Conservation (phyloP, 1,140 invertebrate species). For the Oryzaephilus surinamensis region DNA sequence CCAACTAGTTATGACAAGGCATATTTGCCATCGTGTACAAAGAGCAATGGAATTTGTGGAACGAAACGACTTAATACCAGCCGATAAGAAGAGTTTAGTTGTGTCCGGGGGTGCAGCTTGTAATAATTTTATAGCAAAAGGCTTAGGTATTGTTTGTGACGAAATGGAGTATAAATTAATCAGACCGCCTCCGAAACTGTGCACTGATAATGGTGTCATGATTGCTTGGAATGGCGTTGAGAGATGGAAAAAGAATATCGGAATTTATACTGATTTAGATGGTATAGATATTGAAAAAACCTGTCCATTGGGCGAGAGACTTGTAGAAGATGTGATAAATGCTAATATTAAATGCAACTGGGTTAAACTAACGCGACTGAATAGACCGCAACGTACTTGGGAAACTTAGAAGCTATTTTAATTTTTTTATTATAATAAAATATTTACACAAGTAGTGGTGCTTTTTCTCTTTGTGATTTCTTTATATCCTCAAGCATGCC, state of each 20-base stretch:
- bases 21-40: slow-evolving; percentile 71
- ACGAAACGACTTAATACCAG: slow-evolving; percentile 46
- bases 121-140: slow-evolving; percentile 70
- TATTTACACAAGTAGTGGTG: slow-evolving; percentile 31
- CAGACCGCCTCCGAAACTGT: slow-evolving; percentile 74
- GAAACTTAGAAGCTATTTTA: slow-evolving; percentile 7
- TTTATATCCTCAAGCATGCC: slow-evolving; percentile 21
- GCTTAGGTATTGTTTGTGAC: slow-evolving; percentile 56
- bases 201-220: slow-evolving; percentile 99
- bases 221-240: slow-evolving; percentile 97
- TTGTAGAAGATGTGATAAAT: slow-evolving; percentile 42
- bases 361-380: slow-evolving; percentile 38
- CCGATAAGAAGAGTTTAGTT: slow-evolving; percentile 45
- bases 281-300: slow-evolving; percentile 38
- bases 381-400: slow-evolving; percentile 19
- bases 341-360: slow-evolving; percentile 50
- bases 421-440: slow-evolving; percentile 7
- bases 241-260: slow-evolving; percentile 40
- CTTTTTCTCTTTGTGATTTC: slow-evolving; percentile 32
- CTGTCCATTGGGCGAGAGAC: slow-evolving; percentile 44
- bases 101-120: slow-evolving; percentile 94
- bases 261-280: slow-evolving; percentile 40
- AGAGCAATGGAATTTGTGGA: slow-evolving; percentile 70
- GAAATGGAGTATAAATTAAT: slow-evolving; percentile 54
- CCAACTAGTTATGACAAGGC: slow-evolving; percentile 61